phyloP scores from a whole-genome alignment of 2,888 invertebrate genomes.

The Danaus chrysippus region DNA sequence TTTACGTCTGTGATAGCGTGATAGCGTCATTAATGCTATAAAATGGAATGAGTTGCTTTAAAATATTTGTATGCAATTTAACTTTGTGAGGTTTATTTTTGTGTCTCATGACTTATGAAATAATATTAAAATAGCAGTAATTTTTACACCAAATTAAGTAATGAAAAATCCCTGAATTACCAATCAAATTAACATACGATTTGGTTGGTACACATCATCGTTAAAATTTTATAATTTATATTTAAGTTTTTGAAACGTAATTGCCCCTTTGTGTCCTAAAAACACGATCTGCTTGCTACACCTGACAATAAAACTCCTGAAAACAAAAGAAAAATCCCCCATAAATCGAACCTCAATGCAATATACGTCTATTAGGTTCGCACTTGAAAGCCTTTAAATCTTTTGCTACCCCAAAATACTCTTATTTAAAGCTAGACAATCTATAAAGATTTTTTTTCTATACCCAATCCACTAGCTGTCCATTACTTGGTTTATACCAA shows the following conservation, averaged over 20 bases:
- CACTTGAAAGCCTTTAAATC: slow-evolving; percentile 71
- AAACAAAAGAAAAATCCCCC: slow-evolving; percentile 72
- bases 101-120: neutral
- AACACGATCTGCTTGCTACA: slow-evolving; percentile 44
- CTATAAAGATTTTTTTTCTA: slow-evolving; percentile 17
- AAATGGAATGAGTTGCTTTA: slow-evolving; percentile 1
- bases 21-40: slow-evolving; percentile 8
- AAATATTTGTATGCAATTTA: neutral
- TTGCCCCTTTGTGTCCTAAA: slow-evolving; percentile 47
- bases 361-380: slow-evolving; percentile 74
- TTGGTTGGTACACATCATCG: too few relatives aligned
- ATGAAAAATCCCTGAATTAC: too few relatives aligned
- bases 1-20: slow-evolving; percentile 7
- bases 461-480: slow-evolving; percentile 20
- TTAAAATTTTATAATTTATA: too few relatives aligned
- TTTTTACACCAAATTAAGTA: too few relatives aligned
- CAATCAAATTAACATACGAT: too few relatives aligned
- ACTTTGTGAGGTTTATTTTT: neutral
- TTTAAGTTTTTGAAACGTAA: slow-evolving; percentile 37
- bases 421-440: slow-evolving; percentile 54
- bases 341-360: slow-evolving; percentile 71
- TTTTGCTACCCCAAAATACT: slow-evolving; percentile 54
- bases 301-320: slow-evolving; percentile 58
- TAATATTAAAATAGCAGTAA: too few relatives aligned
- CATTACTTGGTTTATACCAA: slow-evolving; percentile 31